Percentiles rank a stretch among this genome's conserved stretches.
phyloP scores from a whole-genome alignment of 2,888 invertebrate genomes.

The Diarsia brunnea region DNA sequence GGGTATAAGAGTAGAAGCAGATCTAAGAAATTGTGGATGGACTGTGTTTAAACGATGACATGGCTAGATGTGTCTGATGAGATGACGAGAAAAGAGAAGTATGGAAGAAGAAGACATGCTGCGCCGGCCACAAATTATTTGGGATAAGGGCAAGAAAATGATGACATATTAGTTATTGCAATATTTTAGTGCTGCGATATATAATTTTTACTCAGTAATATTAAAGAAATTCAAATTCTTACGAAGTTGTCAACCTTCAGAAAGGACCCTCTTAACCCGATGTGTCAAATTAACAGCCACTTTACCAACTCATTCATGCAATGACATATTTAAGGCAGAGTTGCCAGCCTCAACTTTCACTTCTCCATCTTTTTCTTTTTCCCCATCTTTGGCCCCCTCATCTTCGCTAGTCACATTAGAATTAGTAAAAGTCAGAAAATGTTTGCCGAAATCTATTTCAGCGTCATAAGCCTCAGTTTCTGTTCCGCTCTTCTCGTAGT shows the following conservation, averaged over 20 bases:
- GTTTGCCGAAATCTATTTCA: constrained; percentile 86
- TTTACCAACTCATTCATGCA: constrained; percentile 75
- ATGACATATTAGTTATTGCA: too few species aligned
- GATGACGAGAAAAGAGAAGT: too few species aligned
- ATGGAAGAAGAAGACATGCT: too few species aligned
- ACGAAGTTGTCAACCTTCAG: not conserved
- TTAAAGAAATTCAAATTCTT: not conserved
- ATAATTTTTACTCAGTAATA: not conserved
- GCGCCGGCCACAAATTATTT: too few species aligned
- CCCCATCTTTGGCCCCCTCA: constrained; percentile 71
- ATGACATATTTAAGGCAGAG: constrained; percentile 82
- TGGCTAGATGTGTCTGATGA: too few species aligned
- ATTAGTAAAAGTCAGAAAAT: constrained; percentile 79
- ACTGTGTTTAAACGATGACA: too few species aligned
- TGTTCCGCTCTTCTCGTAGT: constrained; percentile 73
- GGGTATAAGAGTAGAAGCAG: too few species aligned
- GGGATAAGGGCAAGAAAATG: too few species aligned
- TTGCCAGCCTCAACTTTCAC: constrained; percentile 69
- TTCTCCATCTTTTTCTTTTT: constrained; percentile 69
- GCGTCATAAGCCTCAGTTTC: constrained; percentile 77
- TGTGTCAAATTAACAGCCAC: not conserved
- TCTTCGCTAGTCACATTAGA: constrained; percentile 81
- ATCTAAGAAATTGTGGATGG: too few species aligned
- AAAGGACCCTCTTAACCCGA: not conserved
- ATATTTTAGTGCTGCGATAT: not conserved